Evolutionary conservation across 2,113 vertebrate genomes (phyloP), one percentile per base, ranked within the genome.

Genomic region (Pelecanoides urinatrix): DNA sequence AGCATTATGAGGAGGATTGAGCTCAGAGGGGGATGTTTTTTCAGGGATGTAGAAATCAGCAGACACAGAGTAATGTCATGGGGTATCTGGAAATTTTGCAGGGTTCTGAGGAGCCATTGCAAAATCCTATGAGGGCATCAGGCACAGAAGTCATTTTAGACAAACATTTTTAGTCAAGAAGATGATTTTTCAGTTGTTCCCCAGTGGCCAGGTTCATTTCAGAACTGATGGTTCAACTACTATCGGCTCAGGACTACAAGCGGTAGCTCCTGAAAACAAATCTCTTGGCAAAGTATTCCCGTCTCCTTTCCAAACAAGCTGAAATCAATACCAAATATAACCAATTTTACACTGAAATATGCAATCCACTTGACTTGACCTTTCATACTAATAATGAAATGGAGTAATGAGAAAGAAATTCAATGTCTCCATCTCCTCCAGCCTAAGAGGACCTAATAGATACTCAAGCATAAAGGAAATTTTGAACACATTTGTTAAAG

Each of bases 341-440:
- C 45, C 10, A 56, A 44, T 76, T 93, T 90, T 82, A n/a, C 50
- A 76, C 42, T 88, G 38, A 88, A 93, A 79, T 56, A 65, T 15
- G 79, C 53, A 92, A 88, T 90, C n/a, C 27, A 7, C 15, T 92
- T 83, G 47, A 63, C 47, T 86, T 88, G 74, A 73, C 67, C 92
- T 93, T 90, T 96, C 61, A 66, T 92, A 32, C 44, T 73, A 79
- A 70, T 88, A 86, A 88, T 56, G 53, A 96, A 95, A 87, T 85
- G 42, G 65, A 94, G 38, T 73, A 16, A 72, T 52, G 62, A 95
- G 92, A 92, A 95, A 86, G 74, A 92, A 92, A 65, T 93, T 61
- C 44, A 68, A 40, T 76, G 73, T 63, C 70, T 95, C 78, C 23
- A 66, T 79, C 58, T 90, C 36, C n/a, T 93, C 50, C 13, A 71